A percentile compares a stretch with the other conserved stretches of the same genome.
These are phyloP conservation scores for Mesoclemmys tuberculata DNA, from an alignment of 2,113 vertebrate genomes.

Conservation along the genomic window DNA sequence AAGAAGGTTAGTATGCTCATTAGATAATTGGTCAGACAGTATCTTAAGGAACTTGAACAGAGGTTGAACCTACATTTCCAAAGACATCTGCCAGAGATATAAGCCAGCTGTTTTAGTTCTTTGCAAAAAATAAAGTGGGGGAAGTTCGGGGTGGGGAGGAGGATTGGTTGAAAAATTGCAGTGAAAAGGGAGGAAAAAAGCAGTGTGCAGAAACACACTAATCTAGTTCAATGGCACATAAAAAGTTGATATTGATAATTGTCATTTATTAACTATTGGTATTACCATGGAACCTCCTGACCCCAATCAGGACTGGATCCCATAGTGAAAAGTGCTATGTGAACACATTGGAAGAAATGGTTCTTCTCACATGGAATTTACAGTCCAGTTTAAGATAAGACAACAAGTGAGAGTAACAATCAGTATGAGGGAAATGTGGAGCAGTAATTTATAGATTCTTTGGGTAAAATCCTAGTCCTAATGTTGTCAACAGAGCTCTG, in stretches of 20 bases:
- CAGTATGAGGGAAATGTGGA: not conserved
- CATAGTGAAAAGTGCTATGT: not conserved
- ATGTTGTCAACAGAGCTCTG: not conserved
- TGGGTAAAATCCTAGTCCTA: not conserved
- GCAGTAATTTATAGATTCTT: not conserved
- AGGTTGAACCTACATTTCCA: not conserved
- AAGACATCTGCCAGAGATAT: not conserved
- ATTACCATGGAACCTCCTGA: not conserved
- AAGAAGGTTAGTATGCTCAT: constrained; percentile 14
- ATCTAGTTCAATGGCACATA: not conserved
- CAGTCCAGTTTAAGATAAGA: not conserved
- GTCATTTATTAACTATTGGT: not conserved
- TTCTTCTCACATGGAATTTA: not conserved
- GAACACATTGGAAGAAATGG: not conserved
- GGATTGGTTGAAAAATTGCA: not conserved
- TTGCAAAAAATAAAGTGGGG: not conserved
- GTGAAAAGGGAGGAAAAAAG: not conserved
- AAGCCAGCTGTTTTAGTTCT: not conserved
- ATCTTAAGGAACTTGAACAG: not conserved
- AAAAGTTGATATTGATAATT: not conserved
- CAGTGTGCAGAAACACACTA: not conserved
- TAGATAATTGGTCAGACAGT: not conserved
- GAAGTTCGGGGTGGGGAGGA: not conserved
- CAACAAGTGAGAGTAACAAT: not conserved
- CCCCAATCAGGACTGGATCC: not conserved